phyloP scores from a whole-genome alignment of 2,888 invertebrate genomes.

The Cryptophagus acutangulus region DNA sequence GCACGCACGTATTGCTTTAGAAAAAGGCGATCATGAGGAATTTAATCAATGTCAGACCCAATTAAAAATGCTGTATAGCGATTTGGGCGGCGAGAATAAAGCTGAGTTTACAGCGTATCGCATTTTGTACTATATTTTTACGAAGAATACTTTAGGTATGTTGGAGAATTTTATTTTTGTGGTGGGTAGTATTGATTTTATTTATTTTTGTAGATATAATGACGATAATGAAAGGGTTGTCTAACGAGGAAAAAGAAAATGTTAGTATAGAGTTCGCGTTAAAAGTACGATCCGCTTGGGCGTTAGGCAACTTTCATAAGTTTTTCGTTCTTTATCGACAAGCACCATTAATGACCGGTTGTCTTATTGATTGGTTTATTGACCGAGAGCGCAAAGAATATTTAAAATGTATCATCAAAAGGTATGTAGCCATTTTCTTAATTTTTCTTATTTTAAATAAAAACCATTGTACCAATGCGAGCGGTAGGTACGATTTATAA shows the following conservation, averaged over 20 bases:
- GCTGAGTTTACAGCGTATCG: conserved; percentile 95
- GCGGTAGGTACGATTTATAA: too few species aligned
- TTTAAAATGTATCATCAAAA: conserved; percentile 88
- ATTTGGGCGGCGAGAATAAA: conserved; percentile 69
- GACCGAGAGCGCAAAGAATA: conserved; percentile 90
- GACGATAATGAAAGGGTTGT: conserved; percentile 79
- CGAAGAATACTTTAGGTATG: conserved; percentile 92
- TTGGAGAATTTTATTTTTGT: too few species aligned
- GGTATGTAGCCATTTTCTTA: too few species aligned
- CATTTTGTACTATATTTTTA: conserved; percentile 95
- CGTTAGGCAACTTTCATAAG: conserved; percentile 84
- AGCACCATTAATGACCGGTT: conserved; percentile 93
- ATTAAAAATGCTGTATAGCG: conserved; percentile 87
- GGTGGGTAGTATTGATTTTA: too few species aligned
- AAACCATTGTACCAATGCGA: too few species aligned
- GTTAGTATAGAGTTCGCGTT: conserved; percentile 82
- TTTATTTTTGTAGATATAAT: conserved; percentile 73
- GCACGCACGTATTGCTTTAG: conserved; percentile 94
- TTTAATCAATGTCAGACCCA: conserved; percentile 99
- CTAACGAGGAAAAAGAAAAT: conserved; percentile 71
- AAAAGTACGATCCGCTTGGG: conserved; percentile 88
- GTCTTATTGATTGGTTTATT: conserved; percentile 97
- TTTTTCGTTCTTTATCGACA: conserved; percentile 86
- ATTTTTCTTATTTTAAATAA: too few species aligned
- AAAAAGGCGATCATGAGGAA: conserved; percentile 97